A percentile compares a stretch with the other conserved stretches of the same genome.
phyloP scores from a whole-genome alignment of 2,888 invertebrate genomes.

The Cheilosia variabilis region DNA sequence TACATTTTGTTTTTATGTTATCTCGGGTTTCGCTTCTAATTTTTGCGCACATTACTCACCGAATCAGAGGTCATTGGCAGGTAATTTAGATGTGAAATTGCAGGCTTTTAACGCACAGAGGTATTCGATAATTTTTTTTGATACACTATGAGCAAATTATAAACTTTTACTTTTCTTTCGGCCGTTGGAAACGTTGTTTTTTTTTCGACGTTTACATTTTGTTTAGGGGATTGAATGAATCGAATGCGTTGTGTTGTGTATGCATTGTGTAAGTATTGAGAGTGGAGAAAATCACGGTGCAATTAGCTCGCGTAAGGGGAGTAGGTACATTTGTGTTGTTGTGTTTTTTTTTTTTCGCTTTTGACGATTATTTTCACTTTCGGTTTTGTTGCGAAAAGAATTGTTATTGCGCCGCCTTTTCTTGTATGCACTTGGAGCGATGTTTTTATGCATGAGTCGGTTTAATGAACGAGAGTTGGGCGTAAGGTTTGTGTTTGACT shows the following conservation, averaged over 20 bases:
- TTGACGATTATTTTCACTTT: slow-evolving; percentile 65
- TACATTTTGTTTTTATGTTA: slow-evolving; percentile 22
- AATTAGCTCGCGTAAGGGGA: slow-evolving; percentile 42
- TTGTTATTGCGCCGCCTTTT: not conserved
- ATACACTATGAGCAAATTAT: slow-evolving; percentile 48
- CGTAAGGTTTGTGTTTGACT: no score
- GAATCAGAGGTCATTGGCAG: slow-evolving; percentile 57
- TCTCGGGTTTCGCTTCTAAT: slow-evolving; percentile 28
- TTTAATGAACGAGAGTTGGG: no score
- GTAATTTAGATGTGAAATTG: slow-evolving; percentile 38
- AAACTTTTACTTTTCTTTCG: slow-evolving; percentile 70
- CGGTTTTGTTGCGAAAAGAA: slow-evolving; percentile 42
- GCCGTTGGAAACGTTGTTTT: not conserved
- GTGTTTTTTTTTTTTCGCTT: slow-evolving; percentile 26
- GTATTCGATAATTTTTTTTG: slow-evolving; percentile 50
- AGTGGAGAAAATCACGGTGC: slow-evolving; percentile 46
- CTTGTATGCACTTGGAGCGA: not conserved
- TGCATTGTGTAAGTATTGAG: slow-evolving; percentile 17
- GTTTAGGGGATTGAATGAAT: slow-evolving; percentile 14
- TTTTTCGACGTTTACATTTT: not conserved
- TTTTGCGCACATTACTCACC: slow-evolving; percentile 4
- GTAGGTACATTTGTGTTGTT: slow-evolving; percentile 10
- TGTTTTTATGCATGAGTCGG: no score
- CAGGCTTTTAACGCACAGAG: slow-evolving; percentile 30
- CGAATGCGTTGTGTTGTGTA: slow-evolving; percentile 14